Evolutionary conservation across 2,888 invertebrate species (phyloP).

Genomic region (Xylota sylvarum): DNA sequence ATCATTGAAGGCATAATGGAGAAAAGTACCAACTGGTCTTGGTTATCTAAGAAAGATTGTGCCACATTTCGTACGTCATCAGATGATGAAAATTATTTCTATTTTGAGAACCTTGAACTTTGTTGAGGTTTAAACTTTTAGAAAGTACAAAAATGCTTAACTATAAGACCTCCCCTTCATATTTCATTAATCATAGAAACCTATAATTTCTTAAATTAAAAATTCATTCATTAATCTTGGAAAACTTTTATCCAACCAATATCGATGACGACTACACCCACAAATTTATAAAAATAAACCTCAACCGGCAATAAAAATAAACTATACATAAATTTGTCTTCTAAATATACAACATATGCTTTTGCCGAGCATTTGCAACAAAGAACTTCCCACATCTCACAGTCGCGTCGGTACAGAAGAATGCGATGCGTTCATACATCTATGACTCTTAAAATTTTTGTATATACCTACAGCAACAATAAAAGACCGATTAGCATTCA

Average conservation of each 20-base stretch:
- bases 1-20: too few relatives aligned
- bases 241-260: conserved; percentile 1
- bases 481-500: conserved; percentile 18
- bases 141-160: background rate
- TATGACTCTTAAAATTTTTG: conserved; percentile 2
- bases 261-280: conserved; percentile 25
- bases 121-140: too few relatives aligned
- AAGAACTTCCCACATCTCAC: conserved; percentile 50
- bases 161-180: background rate
- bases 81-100: too few relatives aligned
- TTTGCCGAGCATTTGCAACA: conserved; percentile 41
- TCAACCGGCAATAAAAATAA: conserved; percentile 5
- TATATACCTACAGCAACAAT: conserved; percentile 4
- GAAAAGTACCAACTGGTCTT: too few relatives aligned
- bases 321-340: conserved; percentile 5
- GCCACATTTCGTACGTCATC: too few relatives aligned
- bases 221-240: conserved; percentile 26
- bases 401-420: conserved; percentile 3
- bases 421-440: conserved; percentile 29
- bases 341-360: conserved; percentile 5
- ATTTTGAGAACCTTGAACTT: too few relatives aligned
- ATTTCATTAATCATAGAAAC: background rate
- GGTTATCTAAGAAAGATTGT: too few relatives aligned
- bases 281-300: conserved; percentile 47
- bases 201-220: background rate